A percentile compares a stretch with the other conserved stretches of the same genome.
These are phyloP conservation scores for Ophiothrix spiculata DNA, from an alignment of 35 echinoderm and acorn worm genomes.

Conservation along the genomic window DNA sequence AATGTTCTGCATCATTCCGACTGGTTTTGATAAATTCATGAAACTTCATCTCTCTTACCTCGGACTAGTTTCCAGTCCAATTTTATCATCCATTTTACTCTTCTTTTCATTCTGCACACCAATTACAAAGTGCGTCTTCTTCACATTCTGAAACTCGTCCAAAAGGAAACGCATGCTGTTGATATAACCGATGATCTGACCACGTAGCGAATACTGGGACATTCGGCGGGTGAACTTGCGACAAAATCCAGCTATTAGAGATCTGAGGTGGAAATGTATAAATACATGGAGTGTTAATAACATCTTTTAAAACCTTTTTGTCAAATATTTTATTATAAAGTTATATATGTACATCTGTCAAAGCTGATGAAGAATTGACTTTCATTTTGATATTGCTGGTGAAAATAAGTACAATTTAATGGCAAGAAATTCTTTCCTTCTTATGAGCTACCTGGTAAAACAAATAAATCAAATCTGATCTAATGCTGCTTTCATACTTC, in stretches of 20 bases:
- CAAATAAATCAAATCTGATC: no score
- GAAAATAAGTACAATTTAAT: no score
- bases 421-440: no score
- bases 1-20: not conserved
- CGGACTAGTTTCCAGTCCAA: conserved; percentile 69
- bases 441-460: no score
- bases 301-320: not conserved
- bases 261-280: conserved; percentile 19
- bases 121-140: conserved; percentile 66
- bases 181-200: conserved; percentile 87
- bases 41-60: conserved; percentile 35
- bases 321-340: no score
- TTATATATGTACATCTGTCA: no score
- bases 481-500: no score
- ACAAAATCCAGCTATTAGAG: conserved; percentile 83
- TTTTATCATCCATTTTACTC: conserved; percentile 53
- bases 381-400: no score
- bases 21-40: not conserved
- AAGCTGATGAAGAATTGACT: no score
- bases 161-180: conserved; percentile 78
- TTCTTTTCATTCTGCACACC: conserved; percentile 86
- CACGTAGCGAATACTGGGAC: conserved; percentile 90
- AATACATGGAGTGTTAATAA: not conserved
- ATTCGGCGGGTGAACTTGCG: conserved; percentile 71
- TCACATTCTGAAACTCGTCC: conserved; percentile 61